Conservation (phyloP, 2,888 invertebrate species). For the Globia sparganii region DNA sequence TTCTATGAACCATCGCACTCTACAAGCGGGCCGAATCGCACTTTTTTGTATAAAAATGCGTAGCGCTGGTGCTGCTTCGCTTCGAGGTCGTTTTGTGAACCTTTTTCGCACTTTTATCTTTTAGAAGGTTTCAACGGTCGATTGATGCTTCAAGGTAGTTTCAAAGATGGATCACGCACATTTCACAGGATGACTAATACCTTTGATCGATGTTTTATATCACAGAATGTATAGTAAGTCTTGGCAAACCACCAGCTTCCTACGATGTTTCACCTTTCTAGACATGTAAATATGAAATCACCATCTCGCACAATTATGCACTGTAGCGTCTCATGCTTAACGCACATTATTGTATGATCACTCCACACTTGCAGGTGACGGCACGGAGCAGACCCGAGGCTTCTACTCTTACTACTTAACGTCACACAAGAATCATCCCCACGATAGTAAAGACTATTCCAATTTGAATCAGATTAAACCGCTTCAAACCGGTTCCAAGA, state of each 20-base stretch:
- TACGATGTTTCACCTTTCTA: not conserved
- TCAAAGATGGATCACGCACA: not conserved
- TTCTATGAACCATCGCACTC: not conserved
- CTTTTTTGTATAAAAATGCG: not conserved
- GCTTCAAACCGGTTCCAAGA: not conserved
- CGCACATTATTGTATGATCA: constrained; percentile 56
- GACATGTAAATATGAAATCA: not conserved
- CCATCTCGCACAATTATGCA: constrained; percentile 33
- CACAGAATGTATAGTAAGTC: not conserved
- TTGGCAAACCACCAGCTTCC: constrained; percentile 5
- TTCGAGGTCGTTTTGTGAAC: not conserved
- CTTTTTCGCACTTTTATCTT: not conserved
- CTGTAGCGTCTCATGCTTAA: constrained; percentile 48
- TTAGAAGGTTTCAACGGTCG: not conserved
- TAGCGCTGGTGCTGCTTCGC: not conserved
- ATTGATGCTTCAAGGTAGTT: not conserved
- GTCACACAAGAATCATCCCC: constrained; percentile 39
- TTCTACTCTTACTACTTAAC: constrained; percentile 73
- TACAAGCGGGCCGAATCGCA: not conserved
- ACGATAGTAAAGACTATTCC: constrained; percentile 34
- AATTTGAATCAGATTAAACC: constrained; percentile 11
- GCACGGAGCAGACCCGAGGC: constrained; percentile 65
- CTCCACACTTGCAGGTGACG: constrained; percentile 76
- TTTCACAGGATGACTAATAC: not conserved
- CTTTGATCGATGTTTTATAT: not conserved